A percentile compares a stretch with the other conserved stretches of the same genome.
phyloP scores from a whole-genome alignment of 1,140 invertebrate species.

The Formica selysi region DNA sequence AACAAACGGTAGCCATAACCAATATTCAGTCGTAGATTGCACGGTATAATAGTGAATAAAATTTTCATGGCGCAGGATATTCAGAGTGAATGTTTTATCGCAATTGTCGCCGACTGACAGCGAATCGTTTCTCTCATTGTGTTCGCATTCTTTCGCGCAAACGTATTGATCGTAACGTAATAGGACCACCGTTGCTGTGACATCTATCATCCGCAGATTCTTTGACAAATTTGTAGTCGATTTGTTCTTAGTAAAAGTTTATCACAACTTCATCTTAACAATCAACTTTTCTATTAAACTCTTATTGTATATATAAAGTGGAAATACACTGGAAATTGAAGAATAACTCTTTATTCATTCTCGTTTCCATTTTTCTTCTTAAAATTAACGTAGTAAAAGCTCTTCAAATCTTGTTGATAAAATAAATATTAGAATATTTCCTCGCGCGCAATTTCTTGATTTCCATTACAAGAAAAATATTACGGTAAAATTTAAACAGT shows the following conservation, averaged over 20 bases:
- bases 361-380: conserved; percentile 3
- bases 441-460: conserved; percentile 1
- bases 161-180: conserved; percentile 39
- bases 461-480: neutral
- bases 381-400: neutral
- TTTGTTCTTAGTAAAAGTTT: conserved; percentile 36
- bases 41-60: conserved; percentile 80
- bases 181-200: conserved; percentile 24
- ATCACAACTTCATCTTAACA: conserved; percentile 42
- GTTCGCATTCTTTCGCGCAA: conserved; percentile 34
- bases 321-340: conserved; percentile 39
- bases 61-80: conserved; percentile 82
- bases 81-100: conserved; percentile 83
- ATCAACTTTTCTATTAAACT: conserved; percentile 57
- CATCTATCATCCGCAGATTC: conserved; percentile 32
- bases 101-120: conserved; percentile 67
- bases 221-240: conserved; percentile 54
- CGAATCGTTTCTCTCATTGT: conserved; percentile 54
- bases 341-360: conserved; percentile 47
- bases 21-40: conserved; percentile 78
- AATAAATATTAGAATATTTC: conserved; percentile 20
- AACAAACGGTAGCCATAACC: conserved; percentile 71
- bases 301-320: conserved; percentile 1
- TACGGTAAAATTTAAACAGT: neutral
- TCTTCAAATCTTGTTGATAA: conserved; percentile 22